Percentiles rank a stretch among this genome's conserved stretches.
These are phyloP conservation scores for Calliopum simillimum DNA, from an alignment of 2,888 invertebrate species.

Conservation along the genomic window DNA sequence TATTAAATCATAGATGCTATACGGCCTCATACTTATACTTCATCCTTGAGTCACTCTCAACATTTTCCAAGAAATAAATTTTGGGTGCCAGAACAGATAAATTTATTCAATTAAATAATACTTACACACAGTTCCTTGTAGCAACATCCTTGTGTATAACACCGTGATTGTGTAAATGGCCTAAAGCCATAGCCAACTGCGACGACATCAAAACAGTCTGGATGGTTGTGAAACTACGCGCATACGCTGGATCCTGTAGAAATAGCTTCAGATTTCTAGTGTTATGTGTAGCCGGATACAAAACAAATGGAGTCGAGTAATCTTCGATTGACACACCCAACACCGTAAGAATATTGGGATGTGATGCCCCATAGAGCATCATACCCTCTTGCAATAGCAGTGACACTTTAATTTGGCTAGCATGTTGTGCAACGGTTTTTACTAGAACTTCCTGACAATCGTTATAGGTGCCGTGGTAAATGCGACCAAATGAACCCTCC, in stretches of 20 bases:
- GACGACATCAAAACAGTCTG: slow-evolving; percentile 88
- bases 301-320: slow-evolving; percentile 86
- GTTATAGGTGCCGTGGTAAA: slow-evolving; percentile 85
- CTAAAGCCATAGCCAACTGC: slow-evolving; percentile 86
- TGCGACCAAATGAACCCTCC: slow-evolving; percentile 89
- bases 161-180: slow-evolving; percentile 88
- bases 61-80: too few species aligned
- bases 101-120: slow-evolving; percentile 45
- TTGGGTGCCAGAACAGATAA: too few species aligned
- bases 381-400: slow-evolving; percentile 81
- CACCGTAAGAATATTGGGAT: slow-evolving; percentile 84
- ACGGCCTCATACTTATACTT: too few species aligned
- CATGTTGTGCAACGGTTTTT: slow-evolving; percentile 92
- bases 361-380: slow-evolving; percentile 73
- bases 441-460: slow-evolving; percentile 81
- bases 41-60: too few species aligned
- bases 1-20: too few species aligned
- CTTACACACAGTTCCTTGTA: slow-evolving; percentile 91
- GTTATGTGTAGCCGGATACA: slow-evolving; percentile 75
- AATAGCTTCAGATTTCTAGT: slow-evolving; percentile 69
- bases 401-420: slow-evolving; percentile 88
- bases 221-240: slow-evolving; percentile 72
- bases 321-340: slow-evolving; percentile 92
- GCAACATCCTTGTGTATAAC: slow-evolving; percentile 92
- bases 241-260: slow-evolving; percentile 62